Base-by-base conservation (phyloP, 2,797 vertebrate genomes). In the Natrix natrix region DNA sequence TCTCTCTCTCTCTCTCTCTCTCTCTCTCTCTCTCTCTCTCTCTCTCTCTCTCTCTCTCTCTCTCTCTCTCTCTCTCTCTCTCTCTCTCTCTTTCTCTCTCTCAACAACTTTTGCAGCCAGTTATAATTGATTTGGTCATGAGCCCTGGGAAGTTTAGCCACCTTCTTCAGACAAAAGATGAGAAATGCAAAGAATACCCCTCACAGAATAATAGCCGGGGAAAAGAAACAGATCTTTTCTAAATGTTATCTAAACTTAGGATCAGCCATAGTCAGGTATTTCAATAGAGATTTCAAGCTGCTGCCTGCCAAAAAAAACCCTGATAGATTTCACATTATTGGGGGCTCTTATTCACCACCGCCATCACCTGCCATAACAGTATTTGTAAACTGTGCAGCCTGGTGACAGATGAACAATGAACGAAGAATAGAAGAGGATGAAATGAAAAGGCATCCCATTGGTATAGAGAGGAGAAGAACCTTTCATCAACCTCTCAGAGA, bases 341-440 rank as follows among this genome's bases (percentile, higher is more conserved):
- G 94, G 94, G 87, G 87, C 8, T 95, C 93, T 37, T 55, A 90
- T 95, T 95, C 94, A 83, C 20, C 74, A 24, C 37, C 93, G 94
- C 93, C 89, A 91, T 94, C 93, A 83, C 92, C 93, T 95, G 86
- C 91, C 92, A 93, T 87, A 96, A 86, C 86, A 56, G 7, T 95
- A 93, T 96, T 96, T 97, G 96, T 97, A 96, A 97, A 96, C 93
- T 90, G 61, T 87, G 93, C 91, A 94, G 92, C 28, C 86, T 95
- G 28, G 91, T 97, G 97, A 97, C 94, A 95, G 96, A 97, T 95
- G 96, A 97, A 97, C 95, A 96, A 95, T 95, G 92, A 95, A 90
- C 66, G 94, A 91, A 95, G 90, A 95, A 92, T 56, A 94, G 95
- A 78, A 93, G 89, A 95, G 94, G 37, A 83, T 78, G 86, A 94